Base-by-base conservation (phyloP, 2,888 invertebrate species). In the Drosophila mayaguana region DNA sequence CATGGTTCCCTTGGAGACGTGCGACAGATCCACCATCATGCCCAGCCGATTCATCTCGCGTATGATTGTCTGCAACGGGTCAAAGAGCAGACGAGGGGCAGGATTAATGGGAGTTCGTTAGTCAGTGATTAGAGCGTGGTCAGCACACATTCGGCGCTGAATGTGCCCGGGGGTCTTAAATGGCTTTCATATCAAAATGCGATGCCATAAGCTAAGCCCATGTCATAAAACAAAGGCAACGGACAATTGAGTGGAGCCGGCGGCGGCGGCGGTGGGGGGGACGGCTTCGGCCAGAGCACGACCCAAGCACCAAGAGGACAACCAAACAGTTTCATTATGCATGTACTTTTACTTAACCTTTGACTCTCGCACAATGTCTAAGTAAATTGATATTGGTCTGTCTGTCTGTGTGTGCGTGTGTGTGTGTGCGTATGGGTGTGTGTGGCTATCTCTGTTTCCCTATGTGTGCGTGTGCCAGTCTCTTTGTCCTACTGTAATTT, bases 11-110 rank as follows among this genome's bases (percentile, higher is more conserved):
- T 94, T 94, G 8, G 97, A 96, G 60, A 97, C 97, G 93, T 97
- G 96, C 9, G 96, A 96, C 80, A 97, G 93, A 92, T 97, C 97
- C 76, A 97, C 96, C 92, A 97, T 94, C 96, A 97, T 97, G 32
- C 97, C 97, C 71, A 97, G 94, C 4, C 97, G 95, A 93, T 97
- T 97, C 97, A 97, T 97, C 93, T 97, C 97, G 87, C 95, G 95
- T 75, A 97, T 95, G 84, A 97, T 95, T 89, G 95, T 95, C 96
- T 96, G 93, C 72, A 93, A 93, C 38, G 6, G 36, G 22, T 20
- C 66, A 43, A 38, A 25, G 45, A 1, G 22, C 0, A 3, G 11
- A 11, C 3, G 32, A 3, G 7, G 6, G 43, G 9, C 2, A 4
- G 60, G 40, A 67, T 68, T 28, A 69, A 68, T 46, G 53, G 73